Evolutionary conservation across 23 tunicate species (phyloP).

Genomic region (Oikopleura vanhoeffeni): DNA sequence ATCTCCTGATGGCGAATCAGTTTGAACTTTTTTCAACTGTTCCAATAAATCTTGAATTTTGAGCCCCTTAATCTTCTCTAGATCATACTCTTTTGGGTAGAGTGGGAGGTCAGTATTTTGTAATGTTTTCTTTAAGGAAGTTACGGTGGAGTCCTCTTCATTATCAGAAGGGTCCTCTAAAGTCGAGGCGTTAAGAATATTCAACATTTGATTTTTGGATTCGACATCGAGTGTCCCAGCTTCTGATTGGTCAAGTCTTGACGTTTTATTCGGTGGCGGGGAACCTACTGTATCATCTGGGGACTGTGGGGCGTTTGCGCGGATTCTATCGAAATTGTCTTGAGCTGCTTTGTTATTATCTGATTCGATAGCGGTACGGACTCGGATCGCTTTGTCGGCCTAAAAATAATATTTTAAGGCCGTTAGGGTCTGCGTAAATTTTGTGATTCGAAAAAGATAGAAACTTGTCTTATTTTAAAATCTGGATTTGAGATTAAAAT

Average conservation of each 20-base stretch:
- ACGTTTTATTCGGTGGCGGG: too few species aligned
- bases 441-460: too few species aligned
- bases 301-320: neutral
- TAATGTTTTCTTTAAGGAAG: neutral
- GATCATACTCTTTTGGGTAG: neutral
- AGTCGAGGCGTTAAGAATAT: neutral
- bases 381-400: neutral
- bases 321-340: neutral
- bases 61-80: neutral
- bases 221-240: too few species aligned
- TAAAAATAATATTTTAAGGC: too few species aligned
- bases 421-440: too few species aligned
- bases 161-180: neutral
- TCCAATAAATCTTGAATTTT: neutral
- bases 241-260: too few species aligned
- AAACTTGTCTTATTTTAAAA: too few species aligned
- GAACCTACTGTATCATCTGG: too few species aligned
- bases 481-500: too few species aligned
- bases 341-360: neutral
- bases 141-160: neutral
- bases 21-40: neutral
- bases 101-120: neutral
- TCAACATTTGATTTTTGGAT: too few species aligned
- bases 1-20: neutral
- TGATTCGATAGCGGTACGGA: neutral